Conservation (phyloP, 2,797 vertebrate species). For the Decapterus maruadsi region DNA sequence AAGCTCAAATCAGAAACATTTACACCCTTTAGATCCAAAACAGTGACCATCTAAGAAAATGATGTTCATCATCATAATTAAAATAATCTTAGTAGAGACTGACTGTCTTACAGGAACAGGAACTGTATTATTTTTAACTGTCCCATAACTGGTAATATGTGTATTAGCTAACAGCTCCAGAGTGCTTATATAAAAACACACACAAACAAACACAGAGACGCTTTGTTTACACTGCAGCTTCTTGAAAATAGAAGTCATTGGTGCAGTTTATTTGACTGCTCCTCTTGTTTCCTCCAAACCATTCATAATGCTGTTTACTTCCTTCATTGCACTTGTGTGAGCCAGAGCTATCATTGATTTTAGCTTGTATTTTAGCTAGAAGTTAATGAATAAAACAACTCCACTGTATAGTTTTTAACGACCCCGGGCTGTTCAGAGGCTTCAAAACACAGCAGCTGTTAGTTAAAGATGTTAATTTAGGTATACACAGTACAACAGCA, state of each 20-base stretch:
- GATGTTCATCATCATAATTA: not conserved
- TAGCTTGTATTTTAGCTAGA: not conserved
- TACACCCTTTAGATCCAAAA: too few species aligned
- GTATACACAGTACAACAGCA: not conserved
- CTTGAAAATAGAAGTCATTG: not conserved
- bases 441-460: not conserved
- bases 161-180: not conserved
- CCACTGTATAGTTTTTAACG: rapidly evolving
- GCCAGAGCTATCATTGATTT: not conserved
- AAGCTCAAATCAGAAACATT: too few species aligned
- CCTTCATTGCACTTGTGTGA: not conserved
- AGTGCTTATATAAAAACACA: not conserved
- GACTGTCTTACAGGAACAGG: too few species aligned
- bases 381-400: not conserved
- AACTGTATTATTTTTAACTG: not conserved
- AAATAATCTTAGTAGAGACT: too few species aligned
- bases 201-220: not conserved
- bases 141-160: too few species aligned
- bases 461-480: not conserved
- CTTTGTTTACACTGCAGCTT: constrained; percentile 24
- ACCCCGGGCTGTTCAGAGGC: too few species aligned
- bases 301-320: constrained; percentile 9
- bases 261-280: not conserved
- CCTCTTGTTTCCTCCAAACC: not conserved
- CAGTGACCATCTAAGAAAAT: not conserved